Evolutionary conservation across 2,888 invertebrate genomes (phyloP).

Genomic region (Drosophila paramelanica): DNA sequence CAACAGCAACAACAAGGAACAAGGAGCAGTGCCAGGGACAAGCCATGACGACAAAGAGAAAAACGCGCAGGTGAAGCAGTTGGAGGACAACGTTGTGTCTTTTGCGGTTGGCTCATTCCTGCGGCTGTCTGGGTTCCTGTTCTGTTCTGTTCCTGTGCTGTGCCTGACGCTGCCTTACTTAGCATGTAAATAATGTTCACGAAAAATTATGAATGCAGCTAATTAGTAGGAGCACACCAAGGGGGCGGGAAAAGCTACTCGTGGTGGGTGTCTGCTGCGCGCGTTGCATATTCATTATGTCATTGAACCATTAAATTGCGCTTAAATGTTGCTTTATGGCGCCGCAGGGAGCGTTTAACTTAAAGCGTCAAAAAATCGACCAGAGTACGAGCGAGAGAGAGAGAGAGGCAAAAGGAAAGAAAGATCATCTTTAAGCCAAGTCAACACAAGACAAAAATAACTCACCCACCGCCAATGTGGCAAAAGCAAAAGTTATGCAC

Average conservation of each 20-base stretch:
- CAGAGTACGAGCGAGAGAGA: slow-evolving; percentile 6
- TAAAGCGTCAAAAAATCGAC: slow-evolving; percentile 73
- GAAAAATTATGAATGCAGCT: slow-evolving; percentile 81
- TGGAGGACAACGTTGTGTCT: slow-evolving; percentile 28
- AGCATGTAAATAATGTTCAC: slow-evolving; percentile 78
- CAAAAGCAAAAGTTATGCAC: slow-evolving; percentile 51
- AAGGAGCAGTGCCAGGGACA: slow-evolving; percentile 44
- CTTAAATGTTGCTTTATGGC: slow-evolving; percentile 75
- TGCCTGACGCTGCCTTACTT: slow-evolving; percentile 54
- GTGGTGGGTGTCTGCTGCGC: slow-evolving; percentile 26
- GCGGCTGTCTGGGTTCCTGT: slow-evolving; percentile 36
- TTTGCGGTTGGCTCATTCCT: slow-evolving; percentile 38
- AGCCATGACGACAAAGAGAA: slow-evolving; percentile 37
- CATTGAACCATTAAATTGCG: slow-evolving; percentile 82
- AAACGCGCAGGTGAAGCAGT: slow-evolving; percentile 7
- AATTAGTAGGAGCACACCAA: slow-evolving; percentile 56
- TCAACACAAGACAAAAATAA: slow-evolving; percentile 8
- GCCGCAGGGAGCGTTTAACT: slow-evolving; percentile 76
- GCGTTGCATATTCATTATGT: slow-evolving; percentile 81
- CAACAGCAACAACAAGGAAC: background rate
- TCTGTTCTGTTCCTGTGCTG: background rate
- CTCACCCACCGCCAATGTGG: slow-evolving; percentile 27
- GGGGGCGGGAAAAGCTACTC: slow-evolving; percentile 1
- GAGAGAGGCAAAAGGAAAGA: background rate
- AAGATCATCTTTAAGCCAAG: slow-evolving; percentile 40